Base-by-base conservation (phyloP, 2,797 vertebrate species). In the Diceros bicornis region DNA sequence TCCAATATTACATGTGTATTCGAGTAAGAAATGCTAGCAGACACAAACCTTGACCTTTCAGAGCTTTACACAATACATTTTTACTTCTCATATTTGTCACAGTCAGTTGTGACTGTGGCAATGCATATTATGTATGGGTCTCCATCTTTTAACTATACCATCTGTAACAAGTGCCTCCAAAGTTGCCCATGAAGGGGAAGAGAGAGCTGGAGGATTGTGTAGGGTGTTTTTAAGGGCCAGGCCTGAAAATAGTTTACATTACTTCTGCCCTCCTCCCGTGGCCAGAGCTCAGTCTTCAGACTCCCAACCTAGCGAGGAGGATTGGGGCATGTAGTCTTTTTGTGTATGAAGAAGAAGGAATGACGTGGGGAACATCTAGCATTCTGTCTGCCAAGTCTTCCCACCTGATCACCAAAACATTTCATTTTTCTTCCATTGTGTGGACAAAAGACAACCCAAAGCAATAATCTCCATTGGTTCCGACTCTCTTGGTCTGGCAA, bases 121-220 rank as follows among this genome's bases (percentile, higher is more conserved):
- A 29, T 4, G 13, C 5, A 0, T 71, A 23, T 11, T 2, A 2
- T 18, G 9, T 17, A 7, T 44, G 32, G 6, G 18, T 9, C 41
- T 68, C 21, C 34, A 44, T 27, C 34, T 66, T 59, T 66, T 27
- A 20, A 41, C 37, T 16, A 69, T 12, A 2, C 4, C 0, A 2
- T 71, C 14, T 7, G 6, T 34, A 13, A 41, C 32, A 66, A 25
- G 9, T 29, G 25, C 61, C 50, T 25, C 66, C 71, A 12, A 44
- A 82, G 34, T 44, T 64, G 18, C 44, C 68, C 27, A 4, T 4
- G 14, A 87, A 66, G 41, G 4, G 12, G 4, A 71, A 82, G 16
- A 47, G 52, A 52, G 7, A n/a, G 3, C 13, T 21, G 13, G 18
- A 44, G 23, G 27, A 8, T 23, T 32, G 17, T 23, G 3, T 32